Evolutionary conservation across 2,888 invertebrate genomes (phyloP), one percentile per base, ranked within the genome.

Genomic region (Ochropleura leucogaster): DNA sequence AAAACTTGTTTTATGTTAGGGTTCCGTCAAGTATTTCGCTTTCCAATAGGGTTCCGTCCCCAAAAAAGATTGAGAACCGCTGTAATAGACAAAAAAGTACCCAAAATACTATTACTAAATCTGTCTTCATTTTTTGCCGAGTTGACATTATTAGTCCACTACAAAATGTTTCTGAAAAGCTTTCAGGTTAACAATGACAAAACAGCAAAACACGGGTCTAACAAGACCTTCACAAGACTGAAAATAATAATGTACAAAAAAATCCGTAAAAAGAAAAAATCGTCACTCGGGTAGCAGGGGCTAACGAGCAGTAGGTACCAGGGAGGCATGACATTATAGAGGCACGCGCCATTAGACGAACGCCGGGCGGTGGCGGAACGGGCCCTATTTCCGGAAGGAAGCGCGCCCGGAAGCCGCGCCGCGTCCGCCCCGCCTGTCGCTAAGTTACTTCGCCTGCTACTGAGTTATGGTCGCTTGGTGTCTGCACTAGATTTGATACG

Each of bases 351-450:
- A 92, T 92, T 93, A 92, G 90, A 89, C 86, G 85, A 84, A 77
- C 79, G 85, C 76, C 86, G 84, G 87, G 87, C 88, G 87, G 90
- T 80, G 85, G 92, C 94, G 95, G 95, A 95, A 95, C 93, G 94
- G 94, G 94, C 94, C 95, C 96, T 95, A 96, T 96, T 96, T 96
- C 96, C 96, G 95, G 91, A 92, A 93, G 95, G 96, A 96, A 95
- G 94, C 92, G 90, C 90, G 90, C 90, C 93, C 93, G 95, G 95
- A 95, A 93, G 94, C 94, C 92, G 89, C 92, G 90, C 92, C 93
- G 91, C 93, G 92, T 92, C 93, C 94, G 93, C 92, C 90, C 88
- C 89, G 90, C 89, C 89, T 88, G 91, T 89, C 91, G 88, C 91
- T 87, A 90, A 92, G 88, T 90, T 89, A 89, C 88, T 88, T 87